These are phyloP conservation scores for Psittacula cyanocephala DNA, from an alignment of 2,113 vertebrate genomes.

Conservation along the genomic window DNA sequence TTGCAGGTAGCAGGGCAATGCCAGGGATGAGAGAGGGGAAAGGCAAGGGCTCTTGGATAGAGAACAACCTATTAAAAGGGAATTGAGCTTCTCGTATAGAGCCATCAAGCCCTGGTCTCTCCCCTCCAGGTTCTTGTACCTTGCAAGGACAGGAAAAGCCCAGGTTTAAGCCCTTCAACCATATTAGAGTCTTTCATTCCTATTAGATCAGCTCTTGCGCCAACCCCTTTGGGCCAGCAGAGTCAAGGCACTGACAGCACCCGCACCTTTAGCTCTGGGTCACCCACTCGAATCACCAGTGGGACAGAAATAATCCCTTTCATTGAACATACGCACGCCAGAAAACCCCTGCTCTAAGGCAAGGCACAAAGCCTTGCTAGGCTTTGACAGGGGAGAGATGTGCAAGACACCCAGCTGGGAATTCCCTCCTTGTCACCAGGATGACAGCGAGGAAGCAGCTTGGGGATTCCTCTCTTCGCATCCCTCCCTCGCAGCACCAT, in stretches of 20 bases:
- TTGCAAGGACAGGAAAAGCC: conserved; percentile 27
- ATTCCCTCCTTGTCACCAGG: neutral
- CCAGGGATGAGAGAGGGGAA: neutral
- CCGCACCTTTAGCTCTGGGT: neutral
- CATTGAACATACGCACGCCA: neutral
- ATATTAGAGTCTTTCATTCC: neutral
- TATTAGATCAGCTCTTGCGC: neutral
- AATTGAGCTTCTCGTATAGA: conserved; percentile 19
- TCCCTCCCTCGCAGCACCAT: neutral
- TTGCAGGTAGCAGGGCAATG: neutral
- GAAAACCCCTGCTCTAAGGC: neutral
- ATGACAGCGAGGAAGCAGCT: neutral
- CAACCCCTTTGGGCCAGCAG: neutral
- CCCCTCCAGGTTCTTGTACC: neutral
- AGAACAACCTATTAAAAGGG: conserved; percentile 53
- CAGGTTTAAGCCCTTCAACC: neutral
- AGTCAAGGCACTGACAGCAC: neutral
- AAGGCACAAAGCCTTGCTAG: neutral
- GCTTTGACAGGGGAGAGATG: neutral
- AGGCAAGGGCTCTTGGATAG: conserved; percentile 3
- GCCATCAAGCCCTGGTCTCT: conserved; percentile 24
- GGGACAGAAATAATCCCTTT: neutral
- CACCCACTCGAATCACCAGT: neutral
- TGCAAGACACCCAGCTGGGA: neutral
- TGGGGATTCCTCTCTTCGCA: neutral